These are phyloP conservation scores for Anas capensis DNA, from an alignment of 2,797 vertebrate genomes.

Conservation along the genomic window DNA sequence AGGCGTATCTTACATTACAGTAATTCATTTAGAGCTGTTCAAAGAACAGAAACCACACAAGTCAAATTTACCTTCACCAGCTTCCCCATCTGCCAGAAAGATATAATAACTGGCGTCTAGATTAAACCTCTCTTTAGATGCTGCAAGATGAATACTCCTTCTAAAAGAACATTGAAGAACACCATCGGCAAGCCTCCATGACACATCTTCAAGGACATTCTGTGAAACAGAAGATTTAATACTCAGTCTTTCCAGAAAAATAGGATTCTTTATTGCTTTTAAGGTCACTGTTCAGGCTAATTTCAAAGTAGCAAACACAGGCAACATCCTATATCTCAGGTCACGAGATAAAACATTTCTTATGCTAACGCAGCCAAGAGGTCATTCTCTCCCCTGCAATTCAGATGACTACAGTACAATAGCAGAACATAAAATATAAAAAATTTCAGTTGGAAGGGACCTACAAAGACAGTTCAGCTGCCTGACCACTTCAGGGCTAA, in stretches of 20 bases:
- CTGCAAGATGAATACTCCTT: constrained; percentile 76
- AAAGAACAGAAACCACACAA: background rate
- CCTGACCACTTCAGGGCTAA: background rate
- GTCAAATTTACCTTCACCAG: constrained; percentile 77
- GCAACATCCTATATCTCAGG: too few relatives aligned
- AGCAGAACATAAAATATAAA: background rate
- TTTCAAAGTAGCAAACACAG: background rate
- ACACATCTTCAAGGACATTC: constrained; percentile 79
- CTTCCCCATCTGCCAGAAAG: constrained; percentile 86
- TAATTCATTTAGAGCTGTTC: background rate
- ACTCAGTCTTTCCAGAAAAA: background rate
- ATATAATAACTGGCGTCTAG: constrained; percentile 86
- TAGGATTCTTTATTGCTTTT: background rate
- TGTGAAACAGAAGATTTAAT: constrained; percentile 57
- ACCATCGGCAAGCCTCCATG: constrained; percentile 84
- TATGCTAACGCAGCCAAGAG: background rate
- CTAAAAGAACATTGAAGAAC: constrained; percentile 88
- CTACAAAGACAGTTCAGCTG: background rate
- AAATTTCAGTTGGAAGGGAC: background rate
- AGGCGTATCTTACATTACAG: background rate
- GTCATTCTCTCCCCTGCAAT: background rate
- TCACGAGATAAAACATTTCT: background rate
- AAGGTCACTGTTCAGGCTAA: background rate
- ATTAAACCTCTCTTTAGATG: constrained; percentile 77
- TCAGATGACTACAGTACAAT: background rate